Evolutionary conservation across 2,797 vertebrate genomes (phyloP).

Genomic region (Phoeniculus purpureus): DNA sequence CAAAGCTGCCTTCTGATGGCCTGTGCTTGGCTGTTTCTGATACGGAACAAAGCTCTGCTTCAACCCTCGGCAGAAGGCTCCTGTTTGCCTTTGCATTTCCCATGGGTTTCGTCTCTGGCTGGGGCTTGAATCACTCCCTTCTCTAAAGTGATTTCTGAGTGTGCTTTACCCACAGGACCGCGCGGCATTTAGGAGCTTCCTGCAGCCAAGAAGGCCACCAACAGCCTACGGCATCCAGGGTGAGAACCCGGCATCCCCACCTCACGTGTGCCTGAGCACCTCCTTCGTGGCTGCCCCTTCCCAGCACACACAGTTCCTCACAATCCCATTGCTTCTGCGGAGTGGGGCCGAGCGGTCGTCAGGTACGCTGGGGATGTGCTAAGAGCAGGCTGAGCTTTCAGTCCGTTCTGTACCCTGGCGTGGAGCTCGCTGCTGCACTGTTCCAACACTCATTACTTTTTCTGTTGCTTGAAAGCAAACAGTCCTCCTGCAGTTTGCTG

Average conservation of each 20-base stretch:
- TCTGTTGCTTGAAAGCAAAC: background rate
- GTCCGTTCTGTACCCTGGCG: background rate
- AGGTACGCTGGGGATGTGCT: background rate
- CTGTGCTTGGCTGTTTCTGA: constrained; percentile 6
- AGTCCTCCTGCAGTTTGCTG: background rate
- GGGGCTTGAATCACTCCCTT: background rate
- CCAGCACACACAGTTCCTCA: background rate
- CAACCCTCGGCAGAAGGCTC: constrained; percentile 3
- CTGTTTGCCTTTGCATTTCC: background rate
- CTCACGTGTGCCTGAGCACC: rapidly evolving
- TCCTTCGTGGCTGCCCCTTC: background rate
- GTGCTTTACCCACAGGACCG: background rate
- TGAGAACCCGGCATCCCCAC: background rate
- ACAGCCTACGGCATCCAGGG: background rate
- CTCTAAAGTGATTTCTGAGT: background rate
- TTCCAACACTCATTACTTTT: background rate
- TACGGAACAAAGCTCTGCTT: background rate
- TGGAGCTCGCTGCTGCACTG: background rate
- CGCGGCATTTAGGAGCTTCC: rapidly evolving
- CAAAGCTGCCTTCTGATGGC: constrained; percentile 42
- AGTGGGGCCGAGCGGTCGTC: background rate
- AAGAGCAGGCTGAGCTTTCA: background rate
- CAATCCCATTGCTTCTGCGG: background rate
- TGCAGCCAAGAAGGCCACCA: background rate
- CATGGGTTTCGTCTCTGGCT: background rate